Conservation (phyloP, 2,113 vertebrate species). For the Oreochromis spilurus region DNA sequence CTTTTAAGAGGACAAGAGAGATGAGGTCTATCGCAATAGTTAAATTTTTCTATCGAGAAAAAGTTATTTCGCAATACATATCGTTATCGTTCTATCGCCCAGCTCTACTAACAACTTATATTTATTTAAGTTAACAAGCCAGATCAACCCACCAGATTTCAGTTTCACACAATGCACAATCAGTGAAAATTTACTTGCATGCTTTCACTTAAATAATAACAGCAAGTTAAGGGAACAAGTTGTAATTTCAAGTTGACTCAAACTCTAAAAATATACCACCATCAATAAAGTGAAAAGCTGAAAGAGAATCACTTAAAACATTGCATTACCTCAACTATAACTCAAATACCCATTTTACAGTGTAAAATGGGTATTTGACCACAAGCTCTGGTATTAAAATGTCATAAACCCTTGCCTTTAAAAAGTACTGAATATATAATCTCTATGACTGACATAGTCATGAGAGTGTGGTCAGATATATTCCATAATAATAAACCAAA, state of each 20-base stretch:
- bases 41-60: no score
- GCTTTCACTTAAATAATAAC: background rate
- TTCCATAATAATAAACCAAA: slow-evolving; percentile 1
- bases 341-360: background rate
- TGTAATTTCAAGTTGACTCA: background rate
- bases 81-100: no score
- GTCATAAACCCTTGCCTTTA: background rate
- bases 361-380: background rate
- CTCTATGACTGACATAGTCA: background rate
- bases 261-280: background rate
- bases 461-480: background rate
- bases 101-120: no score
- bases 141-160: background rate
- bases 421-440: background rate
- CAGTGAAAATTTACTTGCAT: background rate
- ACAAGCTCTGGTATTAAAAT: background rate
- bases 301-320: background rate
- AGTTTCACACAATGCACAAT: background rate
- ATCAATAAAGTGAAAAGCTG: background rate
- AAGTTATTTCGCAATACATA: no score
- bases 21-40: no score
- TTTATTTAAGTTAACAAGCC: background rate
- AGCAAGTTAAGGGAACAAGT: background rate
- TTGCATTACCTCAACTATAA: background rate
- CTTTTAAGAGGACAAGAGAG: no score